phyloP scores from a whole-genome alignment of 2,888 invertebrate genomes.

The Campopleginae sp. region DNA sequence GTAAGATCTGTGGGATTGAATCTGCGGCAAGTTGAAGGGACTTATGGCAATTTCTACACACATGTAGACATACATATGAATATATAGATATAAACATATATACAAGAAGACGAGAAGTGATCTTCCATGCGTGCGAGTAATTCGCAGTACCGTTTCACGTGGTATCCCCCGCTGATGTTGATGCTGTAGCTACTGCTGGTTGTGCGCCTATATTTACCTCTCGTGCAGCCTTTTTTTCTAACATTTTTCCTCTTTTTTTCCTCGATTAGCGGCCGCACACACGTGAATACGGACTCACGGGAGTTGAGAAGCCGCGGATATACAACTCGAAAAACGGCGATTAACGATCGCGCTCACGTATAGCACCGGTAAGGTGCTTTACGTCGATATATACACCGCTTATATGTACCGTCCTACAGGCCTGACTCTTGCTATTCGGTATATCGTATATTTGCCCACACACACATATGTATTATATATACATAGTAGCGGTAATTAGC shows the following conservation, averaged over 20 bases:
- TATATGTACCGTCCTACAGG: slow-evolving; percentile 20
- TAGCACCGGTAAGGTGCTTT: slow-evolving; percentile 37
- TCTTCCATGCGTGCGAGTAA: slow-evolving; percentile 63
- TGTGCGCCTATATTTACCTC: slow-evolving; percentile 46
- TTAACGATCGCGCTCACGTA: slow-evolving; percentile 63
- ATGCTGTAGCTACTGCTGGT: slow-evolving; percentile 42
- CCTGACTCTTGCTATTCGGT: slow-evolving; percentile 25
- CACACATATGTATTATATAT: neutral
- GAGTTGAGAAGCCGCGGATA: slow-evolving; percentile 48
- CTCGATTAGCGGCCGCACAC: slow-evolving; percentile 56
- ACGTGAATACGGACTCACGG: slow-evolving; percentile 24
- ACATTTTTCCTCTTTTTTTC: slow-evolving; percentile 10
- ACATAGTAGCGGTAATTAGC: slow-evolving; percentile 62
- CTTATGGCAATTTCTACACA: slow-evolving; percentile 20
- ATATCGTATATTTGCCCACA: slow-evolving; percentile 10
- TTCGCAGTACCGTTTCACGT: slow-evolving; percentile 63
- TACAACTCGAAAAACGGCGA: slow-evolving; percentile 63
- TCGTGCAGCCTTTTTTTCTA: slow-evolving; percentile 19
- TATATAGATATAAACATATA: neutral
- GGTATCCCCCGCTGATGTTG: slow-evolving; percentile 54
- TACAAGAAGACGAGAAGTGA: slow-evolving; percentile 10
- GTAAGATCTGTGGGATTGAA: slow-evolving; percentile 41
- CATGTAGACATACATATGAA: neutral
- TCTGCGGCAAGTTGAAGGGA: slow-evolving; percentile 30
- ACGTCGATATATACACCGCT: slow-evolving; percentile 21